These are phyloP conservation scores for Aleiodes alternator DNA, from an alignment of 2,888 invertebrate species.

Conservation along the genomic window DNA sequence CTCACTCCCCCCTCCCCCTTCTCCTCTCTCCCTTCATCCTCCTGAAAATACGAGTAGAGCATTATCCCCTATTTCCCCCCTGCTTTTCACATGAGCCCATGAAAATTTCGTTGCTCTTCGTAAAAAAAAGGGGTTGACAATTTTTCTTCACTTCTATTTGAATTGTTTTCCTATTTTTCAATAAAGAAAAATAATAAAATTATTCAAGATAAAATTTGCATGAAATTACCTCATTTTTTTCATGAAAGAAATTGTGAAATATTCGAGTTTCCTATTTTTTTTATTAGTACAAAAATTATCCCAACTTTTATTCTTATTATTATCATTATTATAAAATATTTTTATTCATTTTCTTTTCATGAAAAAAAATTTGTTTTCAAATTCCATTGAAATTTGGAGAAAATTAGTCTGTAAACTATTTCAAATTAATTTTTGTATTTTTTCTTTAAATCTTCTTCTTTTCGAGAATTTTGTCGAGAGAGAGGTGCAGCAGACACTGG, in stretches of 20 bases:
- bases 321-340: not conserved
- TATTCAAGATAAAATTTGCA: not conserved
- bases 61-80: slow-evolving; percentile 50
- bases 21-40: slow-evolving; percentile 43
- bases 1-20: not conserved
- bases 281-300: too few species aligned
- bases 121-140: slow-evolving; percentile 37
- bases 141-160: slow-evolving; percentile 21
- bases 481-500: slow-evolving; percentile 32
- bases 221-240: too few species aligned
- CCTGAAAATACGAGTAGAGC: slow-evolving; percentile 66
- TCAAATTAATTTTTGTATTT: not conserved
- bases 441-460: not conserved
- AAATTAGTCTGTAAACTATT: too few species aligned
- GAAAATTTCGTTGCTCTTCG: slow-evolving; percentile 53
- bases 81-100: slow-evolving; percentile 51
- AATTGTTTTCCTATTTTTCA: slow-evolving; percentile 20
- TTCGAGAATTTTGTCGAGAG: too few species aligned
- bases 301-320: not conserved
- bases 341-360: too few species aligned
- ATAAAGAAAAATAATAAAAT: slow-evolving; percentile 16
- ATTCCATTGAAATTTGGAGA: too few species aligned
- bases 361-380: too few species aligned
- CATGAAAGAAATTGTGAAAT: too few species aligned
- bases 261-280: too few species aligned